A percentile compares a stretch with the other conserved stretches of the same genome.
These are phyloP conservation scores for Virgularia gustaviana DNA, from an alignment of 92 coral and sea anemone species.

Conservation along the genomic window DNA sequence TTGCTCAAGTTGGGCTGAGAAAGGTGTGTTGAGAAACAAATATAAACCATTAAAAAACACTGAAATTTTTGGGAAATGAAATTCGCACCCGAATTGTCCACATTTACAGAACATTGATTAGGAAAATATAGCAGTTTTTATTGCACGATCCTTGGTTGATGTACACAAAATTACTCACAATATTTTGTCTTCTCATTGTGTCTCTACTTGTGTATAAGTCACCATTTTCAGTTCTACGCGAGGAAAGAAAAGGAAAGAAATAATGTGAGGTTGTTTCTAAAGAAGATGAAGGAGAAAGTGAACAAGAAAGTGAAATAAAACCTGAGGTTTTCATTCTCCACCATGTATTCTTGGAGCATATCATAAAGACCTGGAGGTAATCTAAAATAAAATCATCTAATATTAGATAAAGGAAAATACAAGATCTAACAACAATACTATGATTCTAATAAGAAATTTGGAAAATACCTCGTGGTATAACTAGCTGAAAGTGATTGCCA, in stretches of 20 bases:
- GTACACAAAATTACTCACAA: conserved; percentile 44
- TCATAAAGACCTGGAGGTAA: conserved; percentile 91
- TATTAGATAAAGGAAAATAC: no score
- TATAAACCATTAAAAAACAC: no score
- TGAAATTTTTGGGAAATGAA: no score
- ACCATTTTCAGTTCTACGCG: conserved; percentile 73
- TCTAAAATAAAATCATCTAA: no score
- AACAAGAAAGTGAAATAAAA: neutral
- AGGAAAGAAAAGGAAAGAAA: no score
- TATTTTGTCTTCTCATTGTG: conserved; percentile 78
- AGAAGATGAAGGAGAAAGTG: neutral
- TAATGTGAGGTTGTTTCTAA: no score
- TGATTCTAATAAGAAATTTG: no score
- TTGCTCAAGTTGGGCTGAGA: no score
- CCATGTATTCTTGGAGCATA: conserved; percentile 97
- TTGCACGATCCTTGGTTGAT: neutral
- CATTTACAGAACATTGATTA: neutral
- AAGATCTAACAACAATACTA: no score
- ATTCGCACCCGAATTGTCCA: no score
- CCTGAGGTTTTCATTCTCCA: conserved; percentile 93
- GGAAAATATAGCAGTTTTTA: neutral
- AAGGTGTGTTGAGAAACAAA: no score
- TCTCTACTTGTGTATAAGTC: conserved; percentile 86
- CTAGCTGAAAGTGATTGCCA: conserved; percentile 15
- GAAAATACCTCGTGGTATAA: conserved; percentile 1